A percentile compares a stretch with the other conserved stretches of the same genome.
Evolutionary conservation across 2,888 invertebrate genomes (phyloP).

Genomic region (Hypomecis punctinalis): DNA sequence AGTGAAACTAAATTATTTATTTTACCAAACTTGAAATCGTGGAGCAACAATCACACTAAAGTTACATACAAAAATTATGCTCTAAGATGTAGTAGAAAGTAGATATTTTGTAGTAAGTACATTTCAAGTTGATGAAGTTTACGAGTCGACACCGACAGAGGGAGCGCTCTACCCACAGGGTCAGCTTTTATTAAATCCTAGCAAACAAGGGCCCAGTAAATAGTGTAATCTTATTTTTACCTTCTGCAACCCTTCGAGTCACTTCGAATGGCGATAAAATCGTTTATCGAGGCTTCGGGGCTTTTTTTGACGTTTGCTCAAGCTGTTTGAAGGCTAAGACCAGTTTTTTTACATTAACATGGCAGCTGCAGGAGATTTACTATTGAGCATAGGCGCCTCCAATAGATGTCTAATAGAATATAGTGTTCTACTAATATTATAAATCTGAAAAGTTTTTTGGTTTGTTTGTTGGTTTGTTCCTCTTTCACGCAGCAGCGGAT

Average conservation of each 20-base stretch:
- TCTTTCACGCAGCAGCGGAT: too few species aligned
- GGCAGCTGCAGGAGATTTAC: too few species aligned
- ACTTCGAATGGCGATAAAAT: slow-evolving; percentile 15
- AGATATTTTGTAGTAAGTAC: neutral
- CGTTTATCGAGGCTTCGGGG: slow-evolving; percentile 10
- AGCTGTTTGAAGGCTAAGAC: too few species aligned
- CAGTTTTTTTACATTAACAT: too few species aligned
- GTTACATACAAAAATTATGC: too few species aligned
- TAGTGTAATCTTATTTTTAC: slow-evolving; percentile 30
- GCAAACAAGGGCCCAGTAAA: slow-evolving; percentile 23
- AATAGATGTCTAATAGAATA: too few species aligned
- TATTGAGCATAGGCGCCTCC: too few species aligned
- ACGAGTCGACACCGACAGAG: slow-evolving; percentile 7
- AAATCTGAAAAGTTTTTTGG: too few species aligned
- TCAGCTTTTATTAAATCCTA: slow-evolving; percentile 21
- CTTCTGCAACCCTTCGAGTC: slow-evolving; percentile 19
- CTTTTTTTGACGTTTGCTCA: neutral
- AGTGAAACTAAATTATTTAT: too few species aligned
- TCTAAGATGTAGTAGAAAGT: neutral
- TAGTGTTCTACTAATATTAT: too few species aligned
- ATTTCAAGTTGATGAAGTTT: slow-evolving; percentile 17
- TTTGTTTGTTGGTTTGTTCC: too few species aligned
- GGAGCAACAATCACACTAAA: neutral
- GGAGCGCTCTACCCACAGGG: neutral
- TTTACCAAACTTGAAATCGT: too few species aligned